Base-by-base conservation (phyloP, 1,140 invertebrate genomes). In the Ptiloglossa arizonensis region DNA sequence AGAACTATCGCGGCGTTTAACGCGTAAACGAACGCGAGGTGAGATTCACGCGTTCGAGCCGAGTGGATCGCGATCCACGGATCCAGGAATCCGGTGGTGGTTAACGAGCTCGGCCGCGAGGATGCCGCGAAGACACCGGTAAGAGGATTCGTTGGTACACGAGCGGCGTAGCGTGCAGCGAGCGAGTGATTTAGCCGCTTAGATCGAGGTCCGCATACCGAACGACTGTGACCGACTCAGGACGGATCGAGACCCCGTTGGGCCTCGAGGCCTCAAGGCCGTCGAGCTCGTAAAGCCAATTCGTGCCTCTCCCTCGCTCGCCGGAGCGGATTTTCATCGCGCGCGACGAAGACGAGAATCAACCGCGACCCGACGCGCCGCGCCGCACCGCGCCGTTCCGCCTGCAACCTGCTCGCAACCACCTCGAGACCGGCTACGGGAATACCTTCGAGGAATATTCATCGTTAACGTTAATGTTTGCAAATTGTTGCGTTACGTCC, bases 161-260 rank as follows among this genome's bases (percentile, higher is more conserved):
- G 73, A 79, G 29, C 19, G 19, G 59, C 74, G 74, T 86, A 86
- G 69, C 83, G 76, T 83, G 81, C 68, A 81, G 35, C 72, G 48
- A 66, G 64, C 74, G 48, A 78, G 64, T 86, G 86, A 87, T 86
- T 87, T 87, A 87, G 82, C 69, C 81, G 82, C 74, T 76, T 77
- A 70, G 70, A 80, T 80, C 85, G 85, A 87, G 86, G 79, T 82
- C 85, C 86, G 85, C 85, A 86, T 87, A 87, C 82, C 82, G 80
- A 83, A 79, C 80, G 59, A 83, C 74, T 83, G 44, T 81, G 85
- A 86, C 85, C 84, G 85, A 86, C 73, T 86, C 76, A 52, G 81
- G 46, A 81, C 77, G 80, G 83, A 86, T 83, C 80, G 78, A 73
- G 79, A 85, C 82, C 79, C 62, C 83, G 83, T 85, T 81, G 74